Percentiles rank a stretch among this genome's conserved stretches.
phyloP scores from a whole-genome alignment of 2,888 invertebrate species.

The Noctua pronuba region DNA sequence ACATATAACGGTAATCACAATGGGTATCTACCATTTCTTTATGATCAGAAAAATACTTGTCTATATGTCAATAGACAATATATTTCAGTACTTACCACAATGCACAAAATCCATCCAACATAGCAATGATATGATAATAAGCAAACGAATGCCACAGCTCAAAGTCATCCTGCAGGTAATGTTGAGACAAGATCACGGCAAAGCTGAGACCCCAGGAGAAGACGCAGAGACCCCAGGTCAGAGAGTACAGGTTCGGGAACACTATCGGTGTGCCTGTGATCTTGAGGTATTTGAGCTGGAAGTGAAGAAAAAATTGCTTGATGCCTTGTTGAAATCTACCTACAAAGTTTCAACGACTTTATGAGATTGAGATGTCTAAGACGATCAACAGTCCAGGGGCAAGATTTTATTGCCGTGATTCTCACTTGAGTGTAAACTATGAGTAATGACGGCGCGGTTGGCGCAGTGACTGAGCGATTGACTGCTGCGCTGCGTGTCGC shows the following conservation, averaged over 20 bases:
- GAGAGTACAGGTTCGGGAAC: constrained; percentile 91
- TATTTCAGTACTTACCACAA: constrained; percentile 90
- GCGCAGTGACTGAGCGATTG: too few relatives aligned
- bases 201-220: constrained; percentile 92
- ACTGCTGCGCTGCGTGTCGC: too few relatives aligned
- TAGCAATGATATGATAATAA: constrained; percentile 93
- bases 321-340: too few relatives aligned
- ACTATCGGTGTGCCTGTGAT: constrained; percentile 92
- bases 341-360: not conserved
- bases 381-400: not conserved
- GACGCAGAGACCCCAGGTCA: constrained; percentile 92
- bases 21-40: not conserved
- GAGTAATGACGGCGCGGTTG: too few relatives aligned
- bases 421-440: not conserved
- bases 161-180: constrained; percentile 93
- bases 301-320: not conserved
- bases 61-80: too few relatives aligned
- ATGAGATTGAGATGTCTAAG: not conserved
- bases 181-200: constrained; percentile 92
- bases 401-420: not conserved
- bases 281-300: constrained; percentile 90
- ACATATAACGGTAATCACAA: not conserved
- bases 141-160: constrained; percentile 93
- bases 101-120: constrained; percentile 93
- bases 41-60: not conserved